Evolutionary conservation across 2,888 invertebrate genomes (phyloP).

Genomic region (Opisthograptis luteolata): DNA sequence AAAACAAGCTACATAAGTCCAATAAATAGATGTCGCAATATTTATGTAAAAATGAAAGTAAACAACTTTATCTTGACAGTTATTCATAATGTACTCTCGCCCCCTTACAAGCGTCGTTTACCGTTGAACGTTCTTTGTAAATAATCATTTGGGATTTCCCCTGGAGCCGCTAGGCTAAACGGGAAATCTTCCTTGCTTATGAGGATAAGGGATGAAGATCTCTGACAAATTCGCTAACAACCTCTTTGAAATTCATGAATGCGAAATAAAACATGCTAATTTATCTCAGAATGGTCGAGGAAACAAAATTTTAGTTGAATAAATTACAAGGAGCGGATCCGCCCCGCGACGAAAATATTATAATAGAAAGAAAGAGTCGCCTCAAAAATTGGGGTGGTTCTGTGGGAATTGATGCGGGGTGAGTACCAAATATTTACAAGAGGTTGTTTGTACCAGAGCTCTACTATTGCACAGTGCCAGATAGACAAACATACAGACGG

Average conservation of each 20-base stretch:
- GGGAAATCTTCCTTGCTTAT: constrained; percentile 46
- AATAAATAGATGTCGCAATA: constrained; percentile 2
- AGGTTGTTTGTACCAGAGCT: constrained; percentile 60
- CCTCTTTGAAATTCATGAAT: constrained; percentile 62
- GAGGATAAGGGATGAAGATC: constrained; percentile 49
- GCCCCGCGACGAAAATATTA: constrained; percentile 38
- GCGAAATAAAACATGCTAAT: constrained; percentile 62
- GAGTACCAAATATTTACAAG: constrained; percentile 62
- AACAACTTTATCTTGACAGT: constrained; percentile 24
- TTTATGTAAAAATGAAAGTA: constrained; percentile 29
- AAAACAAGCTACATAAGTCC: neutral
- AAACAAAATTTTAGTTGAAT: constrained; percentile 57
- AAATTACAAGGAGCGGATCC: constrained; percentile 52
- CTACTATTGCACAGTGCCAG: too few relatives aligned
- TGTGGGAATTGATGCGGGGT: constrained; percentile 40
- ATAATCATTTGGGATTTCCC: constrained; percentile 49
- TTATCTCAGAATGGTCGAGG: constrained; percentile 52
- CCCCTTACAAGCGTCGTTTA: constrained; percentile 30
- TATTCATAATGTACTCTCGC: constrained; percentile 21
- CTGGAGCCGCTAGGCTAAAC: constrained; percentile 40
- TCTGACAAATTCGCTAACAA: constrained; percentile 59
- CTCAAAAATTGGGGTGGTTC: constrained; percentile 43
- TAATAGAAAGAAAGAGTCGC: constrained; percentile 39
- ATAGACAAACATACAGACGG: constrained; percentile 1
- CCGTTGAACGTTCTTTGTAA: constrained; percentile 44